phyloP scores from a whole-genome alignment of 2,113 vertebrate genomes.

The Corydoras maculifer region DNA sequence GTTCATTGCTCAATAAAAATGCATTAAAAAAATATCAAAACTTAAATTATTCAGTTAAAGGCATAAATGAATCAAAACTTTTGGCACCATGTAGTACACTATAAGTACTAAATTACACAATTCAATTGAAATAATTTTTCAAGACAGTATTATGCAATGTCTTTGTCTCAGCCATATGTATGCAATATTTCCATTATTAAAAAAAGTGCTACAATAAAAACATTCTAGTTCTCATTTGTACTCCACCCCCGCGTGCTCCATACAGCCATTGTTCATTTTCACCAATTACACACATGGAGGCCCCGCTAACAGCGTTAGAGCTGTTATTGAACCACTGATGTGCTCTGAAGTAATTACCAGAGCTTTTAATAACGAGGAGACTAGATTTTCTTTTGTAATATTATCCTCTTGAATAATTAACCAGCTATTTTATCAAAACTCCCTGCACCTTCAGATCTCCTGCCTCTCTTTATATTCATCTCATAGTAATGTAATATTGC shows the following conservation, averaged over 20 bases:
- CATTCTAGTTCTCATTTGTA: slow-evolving; percentile 11
- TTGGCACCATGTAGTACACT: no score
- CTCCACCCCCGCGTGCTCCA: background rate
- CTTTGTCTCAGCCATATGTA: background rate
- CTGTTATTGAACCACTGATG: slow-evolving; percentile 61
- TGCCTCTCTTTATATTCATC: slow-evolving; percentile 17
- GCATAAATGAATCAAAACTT: no score
- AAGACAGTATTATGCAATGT: background rate
- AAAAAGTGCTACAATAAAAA: background rate
- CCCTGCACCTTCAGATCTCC: slow-evolving; percentile 19
- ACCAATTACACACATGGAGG: slow-evolving; percentile 56
- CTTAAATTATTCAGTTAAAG: no score
- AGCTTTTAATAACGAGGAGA: slow-evolving; percentile 64
- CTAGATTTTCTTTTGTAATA: slow-evolving; percentile 66
- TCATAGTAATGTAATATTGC: slow-evolving; percentile 19
- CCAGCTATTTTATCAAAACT: slow-evolving; percentile 50
- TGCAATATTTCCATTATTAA: background rate
- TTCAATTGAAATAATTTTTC: background rate
- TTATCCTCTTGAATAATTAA: slow-evolving; percentile 70
- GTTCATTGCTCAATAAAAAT: no score
- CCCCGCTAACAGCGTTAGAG: slow-evolving; percentile 62
- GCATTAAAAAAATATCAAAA: no score
- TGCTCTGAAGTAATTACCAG: slow-evolving; percentile 68
- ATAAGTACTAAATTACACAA: background rate
- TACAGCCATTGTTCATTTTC: slow-evolving; percentile 54